phyloP scores from a whole-genome alignment of 1,140 invertebrate species.

The Periplaneta americana region DNA sequence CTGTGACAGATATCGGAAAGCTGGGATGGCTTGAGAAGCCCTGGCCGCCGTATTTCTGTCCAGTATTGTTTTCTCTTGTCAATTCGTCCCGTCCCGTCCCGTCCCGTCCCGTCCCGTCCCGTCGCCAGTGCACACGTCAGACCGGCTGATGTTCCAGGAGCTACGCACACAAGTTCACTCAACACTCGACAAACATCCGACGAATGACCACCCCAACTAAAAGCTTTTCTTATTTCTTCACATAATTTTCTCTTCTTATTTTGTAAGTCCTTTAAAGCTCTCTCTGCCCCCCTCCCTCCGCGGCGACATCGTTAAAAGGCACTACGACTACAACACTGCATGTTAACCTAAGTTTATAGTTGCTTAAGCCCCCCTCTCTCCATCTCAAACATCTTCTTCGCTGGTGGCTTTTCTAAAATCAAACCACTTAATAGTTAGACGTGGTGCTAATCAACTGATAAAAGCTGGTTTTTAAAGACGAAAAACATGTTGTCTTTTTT shows the following conservation, averaged over 20 bases:
- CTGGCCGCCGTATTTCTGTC: background rate
- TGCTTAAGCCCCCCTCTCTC: background rate
- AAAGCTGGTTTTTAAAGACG: background rate
- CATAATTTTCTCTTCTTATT: background rate
- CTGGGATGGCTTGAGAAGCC: too few relatives aligned
- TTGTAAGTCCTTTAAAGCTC: background rate
- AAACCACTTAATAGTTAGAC: background rate
- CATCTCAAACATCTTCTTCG: background rate
- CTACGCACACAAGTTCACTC: background rate
- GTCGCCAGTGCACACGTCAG: background rate
- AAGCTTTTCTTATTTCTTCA: background rate
- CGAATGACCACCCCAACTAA: background rate
- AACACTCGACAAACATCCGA: background rate
- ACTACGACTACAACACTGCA: too few relatives aligned
- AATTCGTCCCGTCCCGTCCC: background rate
- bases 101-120: background rate
- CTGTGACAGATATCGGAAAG: too few relatives aligned
- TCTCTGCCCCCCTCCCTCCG: background rate
- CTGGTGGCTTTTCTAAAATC: background rate
- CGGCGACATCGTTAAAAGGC: background rate
- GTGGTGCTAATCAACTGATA: background rate
- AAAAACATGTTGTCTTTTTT: background rate
- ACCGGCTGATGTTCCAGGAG: background rate
- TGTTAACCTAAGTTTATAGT: background rate
- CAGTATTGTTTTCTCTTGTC: background rate